Conservation (phyloP, 37 sponge, comb jelly and placozoan genomes). For the Beroe forskalii region DNA sequence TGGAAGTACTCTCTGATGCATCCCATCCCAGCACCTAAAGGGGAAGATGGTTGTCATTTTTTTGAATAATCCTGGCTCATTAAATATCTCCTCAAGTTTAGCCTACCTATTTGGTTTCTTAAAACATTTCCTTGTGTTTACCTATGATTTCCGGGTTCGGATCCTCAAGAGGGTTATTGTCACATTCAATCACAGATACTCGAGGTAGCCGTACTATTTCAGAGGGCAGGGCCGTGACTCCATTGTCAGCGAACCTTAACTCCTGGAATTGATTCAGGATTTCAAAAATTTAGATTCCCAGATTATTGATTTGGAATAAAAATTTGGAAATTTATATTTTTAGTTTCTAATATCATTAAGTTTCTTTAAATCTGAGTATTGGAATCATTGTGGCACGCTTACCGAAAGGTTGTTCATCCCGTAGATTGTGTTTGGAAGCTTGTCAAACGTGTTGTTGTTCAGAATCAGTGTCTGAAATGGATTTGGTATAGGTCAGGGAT, state of each 20-base stretch:
- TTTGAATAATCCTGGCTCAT: too few relatives aligned
- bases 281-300: not conserved
- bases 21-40: conserved; percentile 40
- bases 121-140: too few relatives aligned
- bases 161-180: conserved; percentile 58
- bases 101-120: too few relatives aligned
- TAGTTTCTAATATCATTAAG: not conserved
- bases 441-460: conserved; percentile 32
- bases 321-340: not conserved
- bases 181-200: conserved; percentile 16
- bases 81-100: too few relatives aligned
- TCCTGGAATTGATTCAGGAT: too few relatives aligned
- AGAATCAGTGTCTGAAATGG: conserved; percentile 25
- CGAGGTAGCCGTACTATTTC: conserved; percentile 31
- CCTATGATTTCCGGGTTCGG: not conserved
- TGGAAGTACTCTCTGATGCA: conserved; percentile 53
- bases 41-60: too few relatives aligned
- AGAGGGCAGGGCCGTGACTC: conserved; percentile 10
- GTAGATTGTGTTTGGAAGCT: conserved; percentile 31
- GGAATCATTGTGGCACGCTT: too few relatives aligned
- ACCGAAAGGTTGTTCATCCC: conserved; percentile 38
- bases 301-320: not conserved
- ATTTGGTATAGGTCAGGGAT: not conserved
- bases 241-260: conserved; percentile 61
- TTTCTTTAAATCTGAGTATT: not conserved